Percentiles rank a stretch among this genome's conserved stretches.
These are phyloP conservation scores for Polydrusus pterygomalis DNA, from an alignment of 2,888 invertebrate species.

Conservation along the genomic window DNA sequence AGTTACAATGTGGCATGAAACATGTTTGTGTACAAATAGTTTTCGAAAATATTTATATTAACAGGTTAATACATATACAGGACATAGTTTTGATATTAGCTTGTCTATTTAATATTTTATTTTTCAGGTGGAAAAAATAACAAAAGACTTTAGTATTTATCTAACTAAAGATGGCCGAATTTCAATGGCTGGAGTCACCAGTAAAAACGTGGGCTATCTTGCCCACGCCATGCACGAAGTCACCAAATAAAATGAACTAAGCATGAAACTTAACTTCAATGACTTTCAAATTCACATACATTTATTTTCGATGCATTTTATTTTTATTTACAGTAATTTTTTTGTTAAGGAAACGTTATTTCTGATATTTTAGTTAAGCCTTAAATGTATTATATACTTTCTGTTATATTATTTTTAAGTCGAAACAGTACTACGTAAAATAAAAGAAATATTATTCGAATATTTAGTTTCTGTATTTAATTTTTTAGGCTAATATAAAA, in stretches of 20 bases:
- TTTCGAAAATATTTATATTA: too few relatives aligned
- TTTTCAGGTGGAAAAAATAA: slow-evolving; percentile 87
- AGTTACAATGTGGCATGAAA: too few relatives aligned
- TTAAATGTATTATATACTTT: slow-evolving; percentile 25
- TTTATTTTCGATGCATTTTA: slow-evolving; percentile 7
- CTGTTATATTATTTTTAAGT: slow-evolving; percentile 29
- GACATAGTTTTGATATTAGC: too few relatives aligned
- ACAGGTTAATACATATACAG: too few relatives aligned
- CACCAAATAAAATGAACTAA: slow-evolving; percentile 77
- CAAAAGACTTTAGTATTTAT: slow-evolving; percentile 94
- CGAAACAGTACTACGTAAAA: slow-evolving; percentile 17
- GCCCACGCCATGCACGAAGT: slow-evolving; percentile 96
- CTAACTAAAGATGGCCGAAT: slow-evolving; percentile 98
- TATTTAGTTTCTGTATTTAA: background rate
- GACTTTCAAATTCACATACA: slow-evolving; percentile 1
- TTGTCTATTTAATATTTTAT: too few relatives aligned
- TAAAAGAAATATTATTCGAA: slow-evolving; percentile 9
- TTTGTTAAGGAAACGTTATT: slow-evolving; percentile 6
- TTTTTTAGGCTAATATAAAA: background rate
- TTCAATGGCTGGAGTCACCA: slow-evolving; percentile 97
- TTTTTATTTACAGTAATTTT: background rate
- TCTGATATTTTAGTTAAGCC: slow-evolving; percentile 28
- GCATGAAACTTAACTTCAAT: background rate
- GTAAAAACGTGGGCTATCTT: slow-evolving; percentile 95
- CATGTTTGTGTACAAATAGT: too few relatives aligned